Percentiles rank a stretch among this genome's conserved stretches.
Evolutionary conservation across 1,140 invertebrate genomes (phyloP).

Genomic region (Drosophila simulans): DNA sequence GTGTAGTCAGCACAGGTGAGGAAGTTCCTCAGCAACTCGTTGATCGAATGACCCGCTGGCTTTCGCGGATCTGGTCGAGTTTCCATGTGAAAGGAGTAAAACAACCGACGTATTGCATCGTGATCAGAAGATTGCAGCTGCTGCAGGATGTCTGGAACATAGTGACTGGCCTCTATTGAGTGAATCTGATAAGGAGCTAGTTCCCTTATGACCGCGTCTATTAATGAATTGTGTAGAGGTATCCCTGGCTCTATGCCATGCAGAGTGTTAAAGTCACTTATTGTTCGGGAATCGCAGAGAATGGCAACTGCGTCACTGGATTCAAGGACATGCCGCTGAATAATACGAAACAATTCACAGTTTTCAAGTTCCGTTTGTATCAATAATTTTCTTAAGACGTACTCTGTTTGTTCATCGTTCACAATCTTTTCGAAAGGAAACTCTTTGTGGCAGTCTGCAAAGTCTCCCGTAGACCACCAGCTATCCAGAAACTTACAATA

Average conservation of each 20-base stretch:
- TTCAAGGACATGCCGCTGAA: conserved; percentile 11
- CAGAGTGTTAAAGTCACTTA: conserved; percentile 2
- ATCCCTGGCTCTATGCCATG: background rate
- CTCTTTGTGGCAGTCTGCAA: conserved; percentile 30
- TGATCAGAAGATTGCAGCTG: conserved; percentile 10
- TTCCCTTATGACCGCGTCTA: conserved; percentile 8
- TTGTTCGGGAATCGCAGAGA: conserved; percentile 15
- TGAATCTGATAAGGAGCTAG: conserved; percentile 20
- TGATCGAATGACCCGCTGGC: background rate
- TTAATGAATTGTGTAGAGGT: conserved; percentile 4
- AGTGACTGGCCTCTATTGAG: fast-evolving
- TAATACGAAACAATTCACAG: background rate
- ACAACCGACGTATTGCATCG: conserved; percentile 14
- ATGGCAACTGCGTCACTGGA: conserved; percentile 15
- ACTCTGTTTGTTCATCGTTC: background rate
- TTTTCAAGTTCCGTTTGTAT: background rate
- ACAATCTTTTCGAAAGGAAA: background rate
- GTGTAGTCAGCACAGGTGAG: conserved; percentile 14
- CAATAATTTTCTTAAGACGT: background rate
- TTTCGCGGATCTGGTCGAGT: conserved; percentile 3
- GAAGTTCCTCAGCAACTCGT: conserved; percentile 20
- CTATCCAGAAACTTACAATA: conserved; percentile 34
- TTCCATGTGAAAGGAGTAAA: conserved; percentile 31
- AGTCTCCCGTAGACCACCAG: conserved; percentile 43
- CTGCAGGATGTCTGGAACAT: conserved; percentile 17